Evolutionary conservation across 2,888 invertebrate genomes (phyloP), one percentile per base, ranked within the genome.

Genomic region (Xanthia icteritia): DNA sequence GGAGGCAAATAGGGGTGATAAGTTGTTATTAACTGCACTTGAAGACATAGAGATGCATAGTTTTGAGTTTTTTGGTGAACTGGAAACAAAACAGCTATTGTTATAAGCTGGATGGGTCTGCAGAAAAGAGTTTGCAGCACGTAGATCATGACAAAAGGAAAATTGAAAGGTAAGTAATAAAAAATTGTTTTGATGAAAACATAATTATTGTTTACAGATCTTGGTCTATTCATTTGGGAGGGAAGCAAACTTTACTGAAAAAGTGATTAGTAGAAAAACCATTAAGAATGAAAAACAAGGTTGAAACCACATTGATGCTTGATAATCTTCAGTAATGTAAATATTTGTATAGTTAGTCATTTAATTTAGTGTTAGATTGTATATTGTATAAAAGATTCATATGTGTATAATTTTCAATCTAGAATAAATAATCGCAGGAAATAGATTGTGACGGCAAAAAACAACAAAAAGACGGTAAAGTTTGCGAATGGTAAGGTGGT

Each of bases 11-110:
- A 81, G 90, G 93, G 94, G 94, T 90, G 94, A 92, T 95, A 96
- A 96, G 95, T 96, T 95, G 95, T 94, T 95, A 95, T 95, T 96
- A 96, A 96, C 94, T 95, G 95, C 94, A 94, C 93, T 94, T 92
- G 93, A 92, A 92, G 89, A 89, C 91, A 81, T 92, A 90, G 92
- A 91, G 92, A 90, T 76, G 77, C 77, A 75, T 88, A 88, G 88
- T 88, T 86, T 77, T 65, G 66, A 73, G 54, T 84, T 80, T 82
- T 83, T 81, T 63, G 68, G 60, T n/a, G 74, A 60, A 63, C 23
- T 63, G 66, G 56, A 71, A 71, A 82, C 66, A 82, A 82, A 67
- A 81, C 77, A 71, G 3, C 36, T 63, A 65, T 82, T 81, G 66
- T 63, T 58, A 9, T 56, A 54, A n/a, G 39, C 61, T 82, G n/a